phyloP scores from a whole-genome alignment of 2,113 vertebrate species.

The Mustela nigripes region DNA sequence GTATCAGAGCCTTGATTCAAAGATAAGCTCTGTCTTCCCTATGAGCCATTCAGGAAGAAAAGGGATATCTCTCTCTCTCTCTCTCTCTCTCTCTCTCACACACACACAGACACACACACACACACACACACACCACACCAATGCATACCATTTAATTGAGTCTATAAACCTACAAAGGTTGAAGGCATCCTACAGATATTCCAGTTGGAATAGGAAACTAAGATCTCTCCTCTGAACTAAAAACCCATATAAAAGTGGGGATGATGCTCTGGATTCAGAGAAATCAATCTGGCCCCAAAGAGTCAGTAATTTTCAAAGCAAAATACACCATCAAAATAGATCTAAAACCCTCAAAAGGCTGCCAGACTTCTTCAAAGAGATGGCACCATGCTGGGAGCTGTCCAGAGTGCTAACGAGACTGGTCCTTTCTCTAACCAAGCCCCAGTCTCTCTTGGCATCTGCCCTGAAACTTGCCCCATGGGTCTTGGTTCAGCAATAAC shows the following conservation, averaged over 20 bases:
- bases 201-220: not conserved
- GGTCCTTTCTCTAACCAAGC: not conserved
- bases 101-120: not conserved
- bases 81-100: no score
- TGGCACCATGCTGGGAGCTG: rapidly evolving
- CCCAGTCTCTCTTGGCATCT: not conserved
- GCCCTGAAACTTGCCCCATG: not conserved
- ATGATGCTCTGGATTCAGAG: not conserved
- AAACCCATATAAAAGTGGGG: not conserved
- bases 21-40: not conserved
- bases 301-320: not conserved
- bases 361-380: not conserved
- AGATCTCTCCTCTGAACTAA: conserved; percentile 34
- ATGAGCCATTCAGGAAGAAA: not conserved
- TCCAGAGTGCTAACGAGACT: conserved; percentile 59
- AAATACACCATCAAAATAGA: not conserved
- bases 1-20: not conserved
- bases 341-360: not conserved
- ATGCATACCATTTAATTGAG: not conserved
- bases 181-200: not conserved
- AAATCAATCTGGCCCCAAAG: not conserved
- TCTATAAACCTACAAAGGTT: not conserved
- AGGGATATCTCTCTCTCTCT: no score
- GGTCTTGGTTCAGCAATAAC: not conserved
- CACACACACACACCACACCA: not conserved